Conservation (phyloP, 2,797 vertebrate species). For the Bufotes viridis region DNA sequence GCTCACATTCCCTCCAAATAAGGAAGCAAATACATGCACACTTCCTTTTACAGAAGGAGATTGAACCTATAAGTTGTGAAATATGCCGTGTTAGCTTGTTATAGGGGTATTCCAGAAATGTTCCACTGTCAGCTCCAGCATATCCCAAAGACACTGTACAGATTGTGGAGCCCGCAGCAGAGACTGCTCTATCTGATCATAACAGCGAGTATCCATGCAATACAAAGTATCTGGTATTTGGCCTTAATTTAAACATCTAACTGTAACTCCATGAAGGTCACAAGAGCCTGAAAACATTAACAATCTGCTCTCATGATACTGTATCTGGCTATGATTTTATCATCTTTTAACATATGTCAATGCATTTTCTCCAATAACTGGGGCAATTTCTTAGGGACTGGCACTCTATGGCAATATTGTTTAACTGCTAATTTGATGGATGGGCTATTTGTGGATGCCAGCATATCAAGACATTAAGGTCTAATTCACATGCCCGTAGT, state of each 20-base stretch:
- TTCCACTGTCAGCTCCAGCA: slow-evolving; percentile 38
- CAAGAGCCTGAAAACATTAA: background rate
- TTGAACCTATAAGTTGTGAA: slow-evolving; percentile 36
- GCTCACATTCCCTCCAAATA: slow-evolving; percentile 38
- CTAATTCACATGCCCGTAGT: no score
- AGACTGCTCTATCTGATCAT: slow-evolving; percentile 10
- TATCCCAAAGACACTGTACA: slow-evolving; percentile 39
- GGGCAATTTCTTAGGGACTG: background rate
- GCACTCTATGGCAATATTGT: background rate
- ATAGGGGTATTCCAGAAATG: slow-evolving; percentile 56
- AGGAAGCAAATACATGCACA: slow-evolving; percentile 31
- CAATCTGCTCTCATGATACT: background rate
- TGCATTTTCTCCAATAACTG: background rate
- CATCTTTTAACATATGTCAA: background rate
- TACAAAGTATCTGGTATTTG: slow-evolving; percentile 27
- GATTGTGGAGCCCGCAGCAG: background rate
- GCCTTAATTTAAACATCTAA: background rate
- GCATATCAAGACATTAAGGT: no score
- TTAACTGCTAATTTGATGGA: no score
- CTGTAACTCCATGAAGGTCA: background rate
- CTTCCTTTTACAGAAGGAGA: slow-evolving; percentile 49
- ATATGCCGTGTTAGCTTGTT: slow-evolving; percentile 38
- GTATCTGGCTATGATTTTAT: background rate
- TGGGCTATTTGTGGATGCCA: no score
- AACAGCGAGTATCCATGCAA: slow-evolving; percentile 5